Base-by-base conservation (phyloP, 1,140 invertebrate genomes). In the Araneus ventricosus region DNA sequence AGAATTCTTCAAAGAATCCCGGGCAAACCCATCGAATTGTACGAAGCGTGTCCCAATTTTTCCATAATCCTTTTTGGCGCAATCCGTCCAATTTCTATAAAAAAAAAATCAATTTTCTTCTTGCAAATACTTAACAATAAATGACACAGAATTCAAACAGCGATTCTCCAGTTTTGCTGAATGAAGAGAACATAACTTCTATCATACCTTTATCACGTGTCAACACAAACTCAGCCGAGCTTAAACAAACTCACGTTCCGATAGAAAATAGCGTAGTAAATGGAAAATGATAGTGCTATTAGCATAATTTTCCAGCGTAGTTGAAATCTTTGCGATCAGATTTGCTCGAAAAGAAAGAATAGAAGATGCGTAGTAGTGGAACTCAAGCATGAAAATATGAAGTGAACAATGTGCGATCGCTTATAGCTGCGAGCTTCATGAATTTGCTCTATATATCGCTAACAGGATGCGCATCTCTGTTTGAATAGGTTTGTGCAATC, bases 251-350 rank as follows among this genome's bases (percentile, higher is more conserved):
- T 27, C 30, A 75, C 67, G 67, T 75, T 75, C n/a, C 30, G 4
- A 20, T 3, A 6, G 30, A 20, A 30, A 75, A 75, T 75, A 75
- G 14, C 10, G 8, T 37, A 34, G 30, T 75, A 75, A 75, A 75
- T 37, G 30, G 70, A 34, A 75, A 37, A 75, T 34, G 70, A 75
- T 75, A 75, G 70, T 30, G 14, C 70, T 37, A 75, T 75, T 75
- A 75, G 70, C 70, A 75, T 75, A 75, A 75, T 75, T 75, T 75
- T 37, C 70, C 1, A 37, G 34, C 70, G 34, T 37, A 75, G 70
- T 75, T 10, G 70, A 75, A 75, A 75, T 37, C 30, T 75, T 22
- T 1, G 70, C 20, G 70, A 75, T 75, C 30, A 14, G 30, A 75
- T 75, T n/a, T 22, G 6, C 30, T 20, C 5, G 14, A 34, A 75